Evolutionary conservation across 2,888 invertebrate genomes (phyloP).

Genomic region (Caenorhabditis japonica): DNA sequence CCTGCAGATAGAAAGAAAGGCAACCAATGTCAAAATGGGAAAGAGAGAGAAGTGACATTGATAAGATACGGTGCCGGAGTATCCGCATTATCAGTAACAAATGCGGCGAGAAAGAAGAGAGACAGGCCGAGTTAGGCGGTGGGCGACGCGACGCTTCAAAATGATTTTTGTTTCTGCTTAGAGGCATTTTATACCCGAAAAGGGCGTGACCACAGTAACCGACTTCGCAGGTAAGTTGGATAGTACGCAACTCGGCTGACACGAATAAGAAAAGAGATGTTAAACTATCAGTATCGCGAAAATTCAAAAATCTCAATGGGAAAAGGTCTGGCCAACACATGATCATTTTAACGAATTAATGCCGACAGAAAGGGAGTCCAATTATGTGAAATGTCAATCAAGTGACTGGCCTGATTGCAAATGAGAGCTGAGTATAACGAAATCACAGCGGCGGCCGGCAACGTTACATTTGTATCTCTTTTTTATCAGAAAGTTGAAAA

Average conservation of each 20-base stretch:
- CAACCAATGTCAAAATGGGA: neutral
- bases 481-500: too few relatives aligned
- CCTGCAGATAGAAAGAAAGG: neutral
- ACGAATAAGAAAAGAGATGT: too few relatives aligned
- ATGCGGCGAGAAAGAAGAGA: conserved; percentile 5
- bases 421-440: too few relatives aligned
- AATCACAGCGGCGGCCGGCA: too few relatives aligned
- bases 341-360: too few relatives aligned
- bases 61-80: conserved; percentile 33
- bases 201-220: conserved; percentile 37
- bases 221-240: neutral
- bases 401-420: too few relatives aligned
- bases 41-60: conserved; percentile 10
- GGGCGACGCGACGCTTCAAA: neutral
- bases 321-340: too few relatives aligned
- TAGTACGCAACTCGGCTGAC: neutral
- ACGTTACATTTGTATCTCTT: too few relatives aligned
- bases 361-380: too few relatives aligned
- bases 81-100: conserved; percentile 25
- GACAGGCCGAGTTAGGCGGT: conserved; percentile 2
- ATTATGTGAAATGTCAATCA: too few relatives aligned
- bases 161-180: conserved; percentile 31
- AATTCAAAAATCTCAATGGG: too few relatives aligned
- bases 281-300: too few relatives aligned
- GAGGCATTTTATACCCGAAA: conserved; percentile 31